phyloP scores from a whole-genome alignment of 2,888 invertebrate genomes.

The Eueremaeus valkanovi region DNA sequence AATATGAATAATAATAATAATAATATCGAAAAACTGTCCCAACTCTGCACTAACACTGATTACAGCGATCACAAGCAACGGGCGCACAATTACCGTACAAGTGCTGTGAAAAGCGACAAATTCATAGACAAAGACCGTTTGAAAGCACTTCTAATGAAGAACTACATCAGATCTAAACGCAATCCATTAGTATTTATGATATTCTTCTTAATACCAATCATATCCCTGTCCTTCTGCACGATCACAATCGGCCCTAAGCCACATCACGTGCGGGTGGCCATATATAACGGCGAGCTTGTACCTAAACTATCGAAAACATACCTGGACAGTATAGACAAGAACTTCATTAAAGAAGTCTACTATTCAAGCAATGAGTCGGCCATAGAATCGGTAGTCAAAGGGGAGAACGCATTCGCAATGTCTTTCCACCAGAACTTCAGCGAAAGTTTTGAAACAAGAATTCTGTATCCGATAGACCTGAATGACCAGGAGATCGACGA shows the following conservation, averaged over 20 bases:
- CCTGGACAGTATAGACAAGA: conserved; percentile 16
- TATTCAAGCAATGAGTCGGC: conserved; percentile 59
- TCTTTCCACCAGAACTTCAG: conserved; percentile 87
- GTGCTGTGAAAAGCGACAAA: neutral
- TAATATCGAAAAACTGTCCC: too few relatives aligned
- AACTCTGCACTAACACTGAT: neutral
- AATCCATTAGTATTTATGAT: conserved; percentile 48
- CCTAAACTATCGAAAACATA: conserved; percentile 22
- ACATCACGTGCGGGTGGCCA: conserved; percentile 33
- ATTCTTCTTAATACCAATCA: conserved; percentile 32
- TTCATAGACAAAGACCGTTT: conserved; percentile 5
- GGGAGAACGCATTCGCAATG: conserved; percentile 81
- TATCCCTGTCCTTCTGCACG: conserved; percentile 26
- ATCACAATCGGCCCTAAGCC: conserved; percentile 37
- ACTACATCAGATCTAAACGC: conserved; percentile 50
- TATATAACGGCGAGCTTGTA: conserved; percentile 27
- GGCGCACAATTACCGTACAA: neutral
- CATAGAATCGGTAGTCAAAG: conserved; percentile 65
- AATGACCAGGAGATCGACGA: conserved; percentile 80
- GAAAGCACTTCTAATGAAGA: conserved; percentile 50
- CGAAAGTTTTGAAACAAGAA: conserved; percentile 73
- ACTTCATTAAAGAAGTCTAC: neutral
- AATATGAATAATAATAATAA: neutral
- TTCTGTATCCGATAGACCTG: conserved; percentile 66
- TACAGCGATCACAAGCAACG: neutral